Evolutionary conservation across 2,797 vertebrate genomes (phyloP), one percentile per base, ranked within the genome.

Genomic region (Pelochelys cantorii): DNA sequence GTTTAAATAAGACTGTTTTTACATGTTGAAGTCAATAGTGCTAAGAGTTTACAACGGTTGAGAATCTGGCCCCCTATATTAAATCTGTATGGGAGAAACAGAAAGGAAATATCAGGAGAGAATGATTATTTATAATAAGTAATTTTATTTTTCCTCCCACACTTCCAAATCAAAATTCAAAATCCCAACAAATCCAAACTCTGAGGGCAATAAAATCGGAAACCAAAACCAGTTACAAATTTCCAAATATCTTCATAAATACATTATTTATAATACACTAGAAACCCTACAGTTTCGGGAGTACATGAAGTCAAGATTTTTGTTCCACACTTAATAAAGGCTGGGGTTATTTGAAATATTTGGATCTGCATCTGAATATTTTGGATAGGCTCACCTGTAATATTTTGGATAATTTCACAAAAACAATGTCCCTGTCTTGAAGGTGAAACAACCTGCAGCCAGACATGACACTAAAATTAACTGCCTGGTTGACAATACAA

Each of bases 31-130:
- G 48, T 85, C 12, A 11, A 84, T 88, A 93, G 84, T 92, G 84
- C 34, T 54, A 62, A 86, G 80, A 96, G 79, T 37, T 87, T 71
- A 93, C 94, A 96, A 85, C 37, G 83, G 20, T 25, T 42, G 17
- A 89, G 59, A 18, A 86, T 68, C 31, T 68, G n/a, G 65, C n/a
- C 65, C 3, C 15, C 93, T 90, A 13, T 77, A 68, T 93, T 85
- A 92, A 92, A 89, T 81, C 89, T 93, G 92, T 88, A 83, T 79
- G 89, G 25, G 23, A 90, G 81, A 25, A 90, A 86, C 11, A 83
- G 74, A 60, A 80, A 22, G 22, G 34, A 95, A 92, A 17, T 27
- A 62, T 1, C 62, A 65, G 62, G 60, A n/a, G 29, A 17, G 29
- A 8, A 31, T 65, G 31, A 31, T 31, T 29, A 78, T 31, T n/a